A percentile compares a stretch with the other conserved stretches of the same genome.
Conservation (phyloP, 2,797 vertebrate genomes). For the Lateolabrax maculatus region DNA sequence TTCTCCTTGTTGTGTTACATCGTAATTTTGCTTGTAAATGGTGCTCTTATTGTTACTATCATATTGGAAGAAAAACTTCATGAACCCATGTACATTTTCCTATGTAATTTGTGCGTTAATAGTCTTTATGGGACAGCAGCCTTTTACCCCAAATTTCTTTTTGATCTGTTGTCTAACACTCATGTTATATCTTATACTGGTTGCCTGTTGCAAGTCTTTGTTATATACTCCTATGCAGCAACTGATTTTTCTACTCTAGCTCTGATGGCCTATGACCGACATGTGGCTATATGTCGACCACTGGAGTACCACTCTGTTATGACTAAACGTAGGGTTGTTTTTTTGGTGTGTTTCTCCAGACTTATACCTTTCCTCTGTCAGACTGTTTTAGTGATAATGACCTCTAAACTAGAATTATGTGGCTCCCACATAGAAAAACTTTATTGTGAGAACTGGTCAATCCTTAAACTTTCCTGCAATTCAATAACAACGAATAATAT, state of each 20-base stretch:
- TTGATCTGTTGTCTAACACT: slow-evolving; percentile 36
- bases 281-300: slow-evolving; percentile 45
- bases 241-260: slow-evolving; percentile 15
- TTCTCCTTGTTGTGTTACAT: slow-evolving; percentile 37
- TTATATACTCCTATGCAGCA: slow-evolving; percentile 2
- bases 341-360: slow-evolving; percentile 18
- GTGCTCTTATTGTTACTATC: slow-evolving; percentile 22
- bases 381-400: not conserved
- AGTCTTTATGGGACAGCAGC: slow-evolving; percentile 48
- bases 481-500: not conserved
- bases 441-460: slow-evolving; percentile 44
- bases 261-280: slow-evolving; percentile 47
- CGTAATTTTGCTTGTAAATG: slow-evolving; percentile 39
- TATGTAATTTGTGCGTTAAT: slow-evolving; percentile 59
- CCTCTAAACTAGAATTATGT: slow-evolving; percentile 23
- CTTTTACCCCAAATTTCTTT: slow-evolving; percentile 61
- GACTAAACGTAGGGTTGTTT: not conserved
- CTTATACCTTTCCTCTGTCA: not conserved
- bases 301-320: slow-evolving; percentile 39
- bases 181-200: slow-evolving; percentile 39
- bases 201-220: slow-evolving; percentile 12
- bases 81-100: slow-evolving; percentile 64
- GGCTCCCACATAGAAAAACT: slow-evolving; percentile 35
- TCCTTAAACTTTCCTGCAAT: slow-evolving; percentile 33
- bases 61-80: slow-evolving; percentile 46